Evolutionary conservation across 2,888 invertebrate genomes (phyloP), one percentile per base, ranked within the genome.

Genomic region (Stenotaenia linearis): DNA sequence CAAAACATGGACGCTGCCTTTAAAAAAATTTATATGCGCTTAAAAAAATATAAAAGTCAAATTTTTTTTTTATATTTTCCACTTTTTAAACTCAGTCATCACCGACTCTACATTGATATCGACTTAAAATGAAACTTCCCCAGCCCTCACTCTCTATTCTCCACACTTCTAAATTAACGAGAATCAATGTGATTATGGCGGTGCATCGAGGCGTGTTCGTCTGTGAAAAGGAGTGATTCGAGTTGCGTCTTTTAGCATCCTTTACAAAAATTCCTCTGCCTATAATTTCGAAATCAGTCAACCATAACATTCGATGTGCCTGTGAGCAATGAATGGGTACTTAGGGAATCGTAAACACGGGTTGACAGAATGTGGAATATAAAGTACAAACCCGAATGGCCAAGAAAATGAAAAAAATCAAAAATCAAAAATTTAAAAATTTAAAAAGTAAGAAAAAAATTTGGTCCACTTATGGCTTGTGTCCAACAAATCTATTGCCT

Each of bases 121-220:
- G 23, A 56, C 56, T 56, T 56, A 23, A 56, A 56, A 56, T 5
- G 56, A 18, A 18, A 56, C 9, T 9, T 3, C 56, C 56, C 5
- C 37, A 1, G 15, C 10, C 37, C 1, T 12, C 37, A 37, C 37
- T 15, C 32, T 32, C 15, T 37, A 12, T 37, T 9, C 37, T 37
- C 37, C 9, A 37, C 37, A 37, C 18, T 18, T 9, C 56, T 56
- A 56, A 56, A 56, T 56, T 56, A 56, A 56, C 18, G 56, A 56
- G n/a, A 56, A 56, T 56, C 56, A 56, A 56, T 56, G 56, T 56
- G 56, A 56, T 56, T 56, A 56, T 56, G 56, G 56, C 56, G 18
- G 56, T 56, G 56, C 56, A 56, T 56, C 56, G 56, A 56, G 23
- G 56, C 56, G 23, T 56, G 56, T 23, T 56, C 23, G 5, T 23